A percentile compares a stretch with the other conserved stretches of the same genome.
Evolutionary conservation across 1,140 invertebrate genomes (phyloP).

Genomic region (Aphidius ervi): DNA sequence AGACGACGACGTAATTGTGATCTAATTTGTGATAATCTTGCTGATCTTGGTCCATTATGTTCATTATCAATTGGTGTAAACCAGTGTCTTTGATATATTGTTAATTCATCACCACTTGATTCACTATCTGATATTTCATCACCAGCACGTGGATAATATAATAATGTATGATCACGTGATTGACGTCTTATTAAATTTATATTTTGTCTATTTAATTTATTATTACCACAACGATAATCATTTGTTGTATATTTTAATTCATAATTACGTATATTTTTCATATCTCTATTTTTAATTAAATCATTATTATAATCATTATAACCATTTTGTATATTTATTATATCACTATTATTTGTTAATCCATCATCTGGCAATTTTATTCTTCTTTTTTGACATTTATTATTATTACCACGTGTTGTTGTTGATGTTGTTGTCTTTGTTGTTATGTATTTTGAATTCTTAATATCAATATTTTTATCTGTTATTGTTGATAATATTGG

Average conservation of each 20-base stretch:
- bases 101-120: constrained; percentile 47
- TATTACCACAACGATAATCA: constrained; percentile 8
- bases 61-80: constrained; percentile 34
- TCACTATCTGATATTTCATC: constrained; percentile 51
- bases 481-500: constrained; percentile 33
- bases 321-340: neutral
- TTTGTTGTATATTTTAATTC: constrained; percentile 26
- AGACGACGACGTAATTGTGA: constrained; percentile 57
- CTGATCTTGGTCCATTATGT: constrained; percentile 41
- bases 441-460: constrained; percentile 28
- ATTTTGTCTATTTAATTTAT: constrained; percentile 25
- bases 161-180: constrained; percentile 45
- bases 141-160: constrained; percentile 49
- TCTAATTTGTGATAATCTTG: constrained; percentile 52
- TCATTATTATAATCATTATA: neutral
- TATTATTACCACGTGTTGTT: constrained; percentile 19
- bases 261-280: constrained; percentile 23
- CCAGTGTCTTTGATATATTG: constrained; percentile 48
- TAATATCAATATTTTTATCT: constrained; percentile 35
- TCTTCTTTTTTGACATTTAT: constrained; percentile 42
- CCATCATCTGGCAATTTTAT: constrained; percentile 27
- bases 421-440: constrained; percentile 20
- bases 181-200: constrained; percentile 31
- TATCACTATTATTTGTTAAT: neutral
- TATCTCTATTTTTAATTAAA: constrained; percentile 8